phyloP scores from a whole-genome alignment of 2,888 invertebrate genomes.

The Pycnomerus fuliginosus region DNA sequence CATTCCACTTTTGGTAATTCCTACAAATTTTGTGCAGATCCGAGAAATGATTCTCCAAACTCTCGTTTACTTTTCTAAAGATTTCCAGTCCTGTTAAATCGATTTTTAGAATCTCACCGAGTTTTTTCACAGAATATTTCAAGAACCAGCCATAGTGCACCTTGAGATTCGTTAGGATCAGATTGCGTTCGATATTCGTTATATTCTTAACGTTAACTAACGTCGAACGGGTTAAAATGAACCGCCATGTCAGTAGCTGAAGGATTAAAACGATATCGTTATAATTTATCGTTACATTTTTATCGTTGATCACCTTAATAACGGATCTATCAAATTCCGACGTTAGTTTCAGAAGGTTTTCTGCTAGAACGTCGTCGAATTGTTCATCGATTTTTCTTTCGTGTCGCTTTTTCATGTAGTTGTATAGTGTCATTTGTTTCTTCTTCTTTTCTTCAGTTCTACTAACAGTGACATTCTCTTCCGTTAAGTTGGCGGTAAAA shows the following conservation, averaged over 20 bases:
- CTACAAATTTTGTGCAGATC: slow-evolving; percentile 43
- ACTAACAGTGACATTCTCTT: slow-evolving; percentile 29
- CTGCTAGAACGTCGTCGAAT: slow-evolving; percentile 58
- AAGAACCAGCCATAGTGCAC: slow-evolving; percentile 75
- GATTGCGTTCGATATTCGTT: slow-evolving; percentile 41
- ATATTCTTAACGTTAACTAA: slow-evolving; percentile 39
- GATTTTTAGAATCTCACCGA: slow-evolving; percentile 25
- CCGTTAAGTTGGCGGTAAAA: slow-evolving; percentile 4
- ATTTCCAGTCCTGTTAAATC: slow-evolving; percentile 30
- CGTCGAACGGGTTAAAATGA: slow-evolving; percentile 45
- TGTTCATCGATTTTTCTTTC: slow-evolving; percentile 54
- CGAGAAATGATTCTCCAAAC: slow-evolving; percentile 42
- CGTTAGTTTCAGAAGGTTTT: slow-evolving; percentile 56
- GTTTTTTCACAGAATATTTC: slow-evolving; percentile 59
- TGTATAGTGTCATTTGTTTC: slow-evolving; percentile 53
- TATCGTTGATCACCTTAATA: slow-evolving; percentile 38
- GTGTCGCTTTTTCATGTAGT: slow-evolving; percentile 52
- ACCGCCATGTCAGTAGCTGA: slow-evolving; percentile 58
- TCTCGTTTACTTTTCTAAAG: slow-evolving; percentile 34
- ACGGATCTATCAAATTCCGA: slow-evolving; percentile 55
- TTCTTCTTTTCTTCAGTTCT: slow-evolving; percentile 19
- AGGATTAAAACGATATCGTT: slow-evolving; percentile 52
- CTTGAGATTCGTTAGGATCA: slow-evolving; percentile 61
- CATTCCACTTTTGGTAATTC: slow-evolving; percentile 40
- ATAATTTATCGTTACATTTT: slow-evolving; percentile 47